Base-by-base conservation (phyloP, 64 coral and sea anemone species). In the Montipora foliosa region DNA sequence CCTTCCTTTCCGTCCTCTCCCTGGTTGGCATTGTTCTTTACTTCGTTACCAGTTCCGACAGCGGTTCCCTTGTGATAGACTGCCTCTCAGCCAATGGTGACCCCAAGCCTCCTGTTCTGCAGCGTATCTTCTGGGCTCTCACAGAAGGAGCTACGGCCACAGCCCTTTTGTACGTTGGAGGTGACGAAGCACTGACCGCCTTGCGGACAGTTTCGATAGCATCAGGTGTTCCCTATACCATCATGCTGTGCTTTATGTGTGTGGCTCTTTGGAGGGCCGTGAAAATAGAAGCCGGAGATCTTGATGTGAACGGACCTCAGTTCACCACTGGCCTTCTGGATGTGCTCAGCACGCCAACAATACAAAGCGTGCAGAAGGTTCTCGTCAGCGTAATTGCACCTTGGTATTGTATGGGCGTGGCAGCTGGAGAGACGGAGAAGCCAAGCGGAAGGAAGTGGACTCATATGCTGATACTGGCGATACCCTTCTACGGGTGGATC, bases 31-130 rank as follows among this genome's bases (percentile, higher is more conserved):
- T 90, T 37, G 75, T 91, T 44, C 89, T 95, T n/a, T 95, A 95
- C 82, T 95, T 95, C 50, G 94, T 95, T 9, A 95, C 94, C 29
- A 84, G 93, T 21, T 91, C 94, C 47, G 75, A 91, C 89, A 91
- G 94, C 74, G 81, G 89, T 52, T 95, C 94, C 29, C 76, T 91
- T 20, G 81, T 91, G 16, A 91, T 95, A 80, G 88, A 91, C 81
- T 80, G 94, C 50, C 49, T 95, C 3, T 83, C 93, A 15, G 78
- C 93, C 86, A 94, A 94, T 55, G 93, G 93, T 9, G 64, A 94
- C 16, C 87, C 93, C 29, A 73, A 94, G 70, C 93, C 93, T 44
- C 93, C 93, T 5, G 79, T 94, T 51, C 49, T 84, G 11, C 93
- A 94, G 44, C 85, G 93, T 6, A 77, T 94, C 24, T 94, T 94